These are phyloP conservation scores for Metridium senile DNA, from an alignment of 92 coral and sea anemone genomes.

Conservation along the genomic window DNA sequence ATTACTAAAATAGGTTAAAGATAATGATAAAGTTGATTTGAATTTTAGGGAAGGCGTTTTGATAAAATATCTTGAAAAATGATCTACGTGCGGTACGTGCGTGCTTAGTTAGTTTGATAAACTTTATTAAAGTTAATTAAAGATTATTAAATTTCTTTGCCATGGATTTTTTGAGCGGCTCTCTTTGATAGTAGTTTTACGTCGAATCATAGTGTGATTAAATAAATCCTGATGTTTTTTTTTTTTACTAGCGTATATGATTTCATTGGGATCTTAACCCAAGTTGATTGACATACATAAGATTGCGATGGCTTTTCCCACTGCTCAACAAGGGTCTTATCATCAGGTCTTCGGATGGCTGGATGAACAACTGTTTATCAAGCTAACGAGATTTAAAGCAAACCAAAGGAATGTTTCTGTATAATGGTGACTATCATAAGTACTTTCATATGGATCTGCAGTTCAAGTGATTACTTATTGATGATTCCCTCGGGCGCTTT, in stretches of 20 bases:
- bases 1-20: conserved; percentile 1
- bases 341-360: background rate
- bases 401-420: too few relatives aligned
- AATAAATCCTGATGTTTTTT: conserved; percentile 17
- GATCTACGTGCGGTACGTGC: too few relatives aligned
- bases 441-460: background rate
- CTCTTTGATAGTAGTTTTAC: background rate
- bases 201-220: background rate
- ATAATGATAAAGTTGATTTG: too few relatives aligned
- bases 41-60: background rate
- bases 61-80: background rate
- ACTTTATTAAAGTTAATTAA: too few relatives aligned
- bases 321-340: too few relatives aligned
- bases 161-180: background rate
- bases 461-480: background rate
- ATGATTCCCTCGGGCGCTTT: background rate
- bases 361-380: background rate
- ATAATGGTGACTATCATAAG: background rate
- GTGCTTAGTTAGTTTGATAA: too few relatives aligned
- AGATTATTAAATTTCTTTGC: too few relatives aligned
- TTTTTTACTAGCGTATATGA: conserved; percentile 9
- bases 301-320: conserved; percentile 3
- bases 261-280: conserved; percentile 22
- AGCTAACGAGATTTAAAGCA: too few relatives aligned
- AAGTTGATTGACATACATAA: conserved; percentile 10